These are phyloP conservation scores for Pteronotus mesoamericanus DNA, from an alignment of 2,797 vertebrate genomes.

Conservation along the genomic window DNA sequence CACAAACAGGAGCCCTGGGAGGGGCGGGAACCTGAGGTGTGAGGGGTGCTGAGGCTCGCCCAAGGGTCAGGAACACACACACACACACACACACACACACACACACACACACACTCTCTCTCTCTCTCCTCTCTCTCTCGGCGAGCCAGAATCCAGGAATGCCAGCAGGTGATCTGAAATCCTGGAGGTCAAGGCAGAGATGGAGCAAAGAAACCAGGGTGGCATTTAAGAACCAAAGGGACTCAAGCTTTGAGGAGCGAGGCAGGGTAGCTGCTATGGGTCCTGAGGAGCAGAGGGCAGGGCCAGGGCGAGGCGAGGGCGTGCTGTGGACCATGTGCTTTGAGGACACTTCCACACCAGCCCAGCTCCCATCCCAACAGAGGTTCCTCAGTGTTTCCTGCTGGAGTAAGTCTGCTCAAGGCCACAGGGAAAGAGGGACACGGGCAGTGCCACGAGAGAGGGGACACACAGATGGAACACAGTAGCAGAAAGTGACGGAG, in stretches of 20 bases:
- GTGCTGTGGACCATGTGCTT: rapidly evolving
- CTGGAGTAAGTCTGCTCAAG: background rate
- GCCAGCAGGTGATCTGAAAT: background rate
- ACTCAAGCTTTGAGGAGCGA: background rate
- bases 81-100: background rate
- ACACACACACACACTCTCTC: rapidly evolving
- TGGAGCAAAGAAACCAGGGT: background rate
- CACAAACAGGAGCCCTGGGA: background rate
- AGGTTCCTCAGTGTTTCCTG: background rate
- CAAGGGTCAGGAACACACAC: background rate
- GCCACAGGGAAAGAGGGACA: background rate
- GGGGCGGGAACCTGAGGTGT: background rate
- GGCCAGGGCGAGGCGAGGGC: background rate
- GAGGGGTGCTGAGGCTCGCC: background rate
- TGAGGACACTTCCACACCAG: background rate
- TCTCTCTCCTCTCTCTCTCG: too few relatives aligned
- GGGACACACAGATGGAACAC: background rate
- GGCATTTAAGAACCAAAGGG: background rate
- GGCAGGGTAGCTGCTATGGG: background rate
- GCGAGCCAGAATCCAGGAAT: background rate
- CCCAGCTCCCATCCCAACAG: background rate
- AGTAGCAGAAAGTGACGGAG: background rate
- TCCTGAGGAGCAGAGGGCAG: background rate
- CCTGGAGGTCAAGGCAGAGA: background rate
- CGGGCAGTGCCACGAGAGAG: background rate